phyloP scores from a whole-genome alignment of 2,113 vertebrate species.

The Miniopterus natalensis region DNA sequence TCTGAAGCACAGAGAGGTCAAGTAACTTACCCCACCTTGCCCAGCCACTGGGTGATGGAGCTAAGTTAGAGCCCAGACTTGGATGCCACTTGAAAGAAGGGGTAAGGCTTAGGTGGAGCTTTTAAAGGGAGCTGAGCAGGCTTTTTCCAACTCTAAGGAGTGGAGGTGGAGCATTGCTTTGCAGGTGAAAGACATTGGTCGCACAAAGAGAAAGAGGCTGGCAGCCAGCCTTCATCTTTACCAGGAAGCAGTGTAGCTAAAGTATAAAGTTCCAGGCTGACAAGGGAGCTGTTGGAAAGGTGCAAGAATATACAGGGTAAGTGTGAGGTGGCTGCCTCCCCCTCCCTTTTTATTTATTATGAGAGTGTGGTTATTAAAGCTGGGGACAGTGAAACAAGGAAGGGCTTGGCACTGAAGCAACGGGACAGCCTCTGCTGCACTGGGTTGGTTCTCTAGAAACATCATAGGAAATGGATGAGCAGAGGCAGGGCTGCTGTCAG shows the following conservation, averaged over 20 bases:
- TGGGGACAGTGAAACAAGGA: not conserved
- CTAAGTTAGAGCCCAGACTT: not conserved
- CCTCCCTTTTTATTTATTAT: not conserved
- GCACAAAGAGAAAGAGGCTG: accelerated
- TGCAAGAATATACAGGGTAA: not conserved
- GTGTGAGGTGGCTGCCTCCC: no score
- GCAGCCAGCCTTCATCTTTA: not conserved
- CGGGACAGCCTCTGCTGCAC: not conserved
- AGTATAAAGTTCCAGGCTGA: not conserved
- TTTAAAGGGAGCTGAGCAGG: not conserved
- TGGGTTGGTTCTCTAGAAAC: no score
- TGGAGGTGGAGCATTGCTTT: not conserved
- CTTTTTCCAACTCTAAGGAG: no score
- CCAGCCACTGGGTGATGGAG: not conserved
- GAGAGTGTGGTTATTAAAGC: not conserved
- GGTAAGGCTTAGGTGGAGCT: not conserved
- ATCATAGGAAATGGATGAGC: no score
- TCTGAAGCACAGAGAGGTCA: not conserved
- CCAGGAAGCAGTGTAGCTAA: not conserved
- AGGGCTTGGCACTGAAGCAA: not conserved
- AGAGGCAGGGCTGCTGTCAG: no score
- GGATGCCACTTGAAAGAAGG: not conserved
- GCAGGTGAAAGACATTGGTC: no score
- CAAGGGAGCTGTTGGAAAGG: not conserved
- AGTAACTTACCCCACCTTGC: not conserved